These are phyloP conservation scores for Eristalis pertinax DNA, from an alignment of 2,888 invertebrate genomes.

Conservation along the genomic window DNA sequence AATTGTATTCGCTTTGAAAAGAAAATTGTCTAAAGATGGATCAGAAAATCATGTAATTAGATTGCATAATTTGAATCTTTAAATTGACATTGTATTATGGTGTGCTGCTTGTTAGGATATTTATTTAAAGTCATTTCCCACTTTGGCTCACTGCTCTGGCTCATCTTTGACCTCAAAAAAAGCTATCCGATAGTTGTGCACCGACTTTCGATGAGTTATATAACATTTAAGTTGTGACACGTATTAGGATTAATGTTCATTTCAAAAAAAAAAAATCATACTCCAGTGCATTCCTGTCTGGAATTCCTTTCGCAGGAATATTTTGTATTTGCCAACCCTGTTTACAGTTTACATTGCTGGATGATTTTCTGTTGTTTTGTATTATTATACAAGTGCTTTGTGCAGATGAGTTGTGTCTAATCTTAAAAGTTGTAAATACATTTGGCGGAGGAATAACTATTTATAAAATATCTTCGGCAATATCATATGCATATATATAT, in stretches of 20 bases:
- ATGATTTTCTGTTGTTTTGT: neutral
- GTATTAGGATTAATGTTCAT: neutral
- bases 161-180: neutral
- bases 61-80: neutral
- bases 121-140: neutral
- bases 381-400: neutral
- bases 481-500: neutral
- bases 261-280: too few relatives aligned
- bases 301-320: too few relatives aligned
- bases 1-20: neutral
- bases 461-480: neutral
- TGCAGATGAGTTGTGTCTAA: too few relatives aligned
- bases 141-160: neutral
- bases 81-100: neutral
- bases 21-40: neutral
- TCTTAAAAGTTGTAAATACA: neutral
- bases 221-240: neutral
- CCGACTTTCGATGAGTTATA: neutral
- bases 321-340: neutral
- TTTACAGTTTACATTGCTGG: neutral
- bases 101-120: neutral
- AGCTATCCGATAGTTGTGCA: neutral
- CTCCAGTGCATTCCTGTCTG: neutral
- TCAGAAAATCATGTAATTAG: neutral
- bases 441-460: neutral